A percentile compares a stretch with the other conserved stretches of the same genome.
Evolutionary conservation across 1,140 invertebrate genomes (phyloP).

Genomic region (Nomia melanderi): DNA sequence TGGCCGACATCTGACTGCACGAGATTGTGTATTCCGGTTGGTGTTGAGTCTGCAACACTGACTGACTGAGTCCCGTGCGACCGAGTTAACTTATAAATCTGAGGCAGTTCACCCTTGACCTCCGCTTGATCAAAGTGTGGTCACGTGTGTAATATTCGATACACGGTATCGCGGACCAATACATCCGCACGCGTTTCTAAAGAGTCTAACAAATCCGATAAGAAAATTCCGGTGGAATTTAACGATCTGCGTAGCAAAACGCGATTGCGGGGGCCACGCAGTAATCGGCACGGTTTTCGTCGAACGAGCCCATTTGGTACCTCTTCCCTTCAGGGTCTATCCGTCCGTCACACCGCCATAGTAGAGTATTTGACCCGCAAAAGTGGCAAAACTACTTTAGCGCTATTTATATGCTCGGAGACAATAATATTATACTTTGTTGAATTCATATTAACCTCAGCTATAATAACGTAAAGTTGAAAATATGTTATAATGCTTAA

Average conservation of each 20-base stretch:
- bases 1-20: constrained; percentile 64
- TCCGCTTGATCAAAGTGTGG: constrained; percentile 52
- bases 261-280: no score
- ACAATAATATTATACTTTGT: no score
- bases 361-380: no score
- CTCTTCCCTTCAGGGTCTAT: no score
- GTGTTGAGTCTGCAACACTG: constrained; percentile 54
- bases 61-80: constrained; percentile 63
- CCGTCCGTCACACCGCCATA: no score
- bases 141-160: constrained; percentile 54
- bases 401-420: no score
- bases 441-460: no score
- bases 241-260: background rate
- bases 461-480: no score
- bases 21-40: constrained; percentile 22
- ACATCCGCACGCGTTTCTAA: constrained; percentile 28
- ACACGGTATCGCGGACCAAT: constrained; percentile 48
- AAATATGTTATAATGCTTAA: no score
- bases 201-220: constrained; percentile 7
- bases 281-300: no score
- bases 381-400: no score
- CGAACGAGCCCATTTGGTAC: no score
- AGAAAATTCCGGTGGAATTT: constrained; percentile 18
- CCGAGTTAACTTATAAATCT: constrained; percentile 75
- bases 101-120: constrained; percentile 72